Base-by-base conservation (phyloP, 92 coral and sea anemone species). In the Bergia sp. region DNA sequence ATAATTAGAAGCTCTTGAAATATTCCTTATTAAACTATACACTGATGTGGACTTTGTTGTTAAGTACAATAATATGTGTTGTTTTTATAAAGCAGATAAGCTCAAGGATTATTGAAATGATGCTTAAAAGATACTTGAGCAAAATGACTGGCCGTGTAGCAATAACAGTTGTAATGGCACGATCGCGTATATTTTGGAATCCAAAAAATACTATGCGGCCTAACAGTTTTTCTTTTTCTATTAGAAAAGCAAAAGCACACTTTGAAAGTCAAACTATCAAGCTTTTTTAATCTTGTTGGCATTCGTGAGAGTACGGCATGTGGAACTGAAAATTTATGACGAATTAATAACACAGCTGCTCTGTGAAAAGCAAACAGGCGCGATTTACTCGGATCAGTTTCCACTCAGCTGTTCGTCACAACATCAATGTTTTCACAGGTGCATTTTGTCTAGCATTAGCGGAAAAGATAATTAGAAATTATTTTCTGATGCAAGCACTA, bases 381-480 rank as follows among this genome's bases (percentile, higher is more conserved):
- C 23, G 36, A 1, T 42, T 71, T 44, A 57, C 55, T 43, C 23
- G 2, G 64, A 50, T 71, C 44, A 16, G 23, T 42, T 71, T 71
- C 87, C 75, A 44, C 67, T 53, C 87, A 84, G 87, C 87, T 84
- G 87, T 38, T 47, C 23, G 42, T 16, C 21, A 1, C 78, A 69
- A 58, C 49, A 66, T 82, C 49, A 45, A 5, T 82, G 67, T 84
- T 23, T 84, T 43, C 13, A 37, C 87, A 84, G 87, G 79, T 84
- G 87, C 23, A 10, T 72, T 84, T 72, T 23, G 13, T n/a, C 50
- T 23, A 53, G 38, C 36, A 69, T 69, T 67, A 84, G 12, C 79
- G 38, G 2, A 43, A 72, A 50, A 71, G 49, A 84, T 41, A 71
- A 71, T 23, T 36, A 69, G 42, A 73, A 50, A 45, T 20, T 6